Percentiles rank a stretch among this genome's conserved stretches.
Conservation (phyloP, 2,888 invertebrate genomes). For the Synergus gifuensis region DNA sequence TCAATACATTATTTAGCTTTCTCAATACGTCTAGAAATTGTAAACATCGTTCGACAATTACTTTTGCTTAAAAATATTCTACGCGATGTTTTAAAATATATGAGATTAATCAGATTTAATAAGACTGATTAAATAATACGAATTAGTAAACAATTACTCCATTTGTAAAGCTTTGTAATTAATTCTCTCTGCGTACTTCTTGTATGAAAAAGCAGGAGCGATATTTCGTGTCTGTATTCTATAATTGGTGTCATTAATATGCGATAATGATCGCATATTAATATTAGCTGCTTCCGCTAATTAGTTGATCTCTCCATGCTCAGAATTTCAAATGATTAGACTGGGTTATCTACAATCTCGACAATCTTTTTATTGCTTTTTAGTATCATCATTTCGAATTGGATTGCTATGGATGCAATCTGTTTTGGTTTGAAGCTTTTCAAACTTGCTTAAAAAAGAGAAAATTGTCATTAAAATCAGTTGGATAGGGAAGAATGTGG, state of each 20-base stretch:
- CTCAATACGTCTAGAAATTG: background rate
- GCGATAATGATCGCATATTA: background rate
- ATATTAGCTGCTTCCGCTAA: background rate
- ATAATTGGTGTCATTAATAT: background rate
- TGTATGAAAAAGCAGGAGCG: background rate
- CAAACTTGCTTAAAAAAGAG: background rate
- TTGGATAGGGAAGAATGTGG: background rate
- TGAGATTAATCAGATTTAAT: background rate
- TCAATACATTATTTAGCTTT: background rate
- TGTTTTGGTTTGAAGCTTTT: too few relatives aligned
- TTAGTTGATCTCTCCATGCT: background rate
- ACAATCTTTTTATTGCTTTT: background rate
- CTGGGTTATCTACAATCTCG: background rate
- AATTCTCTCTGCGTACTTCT: background rate
- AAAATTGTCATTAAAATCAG: background rate
- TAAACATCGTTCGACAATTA: too few relatives aligned
- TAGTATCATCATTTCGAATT: too few relatives aligned
- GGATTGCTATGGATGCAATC: too few relatives aligned
- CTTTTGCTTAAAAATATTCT: background rate
- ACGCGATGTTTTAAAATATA: background rate
- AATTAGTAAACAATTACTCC: background rate
- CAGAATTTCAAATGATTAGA: background rate
- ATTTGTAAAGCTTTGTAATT: background rate
- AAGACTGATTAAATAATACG: background rate
- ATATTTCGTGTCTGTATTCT: background rate